Base-by-base conservation (phyloP, 23 tunicate species). In the Clavelina lepadiformis region DNA sequence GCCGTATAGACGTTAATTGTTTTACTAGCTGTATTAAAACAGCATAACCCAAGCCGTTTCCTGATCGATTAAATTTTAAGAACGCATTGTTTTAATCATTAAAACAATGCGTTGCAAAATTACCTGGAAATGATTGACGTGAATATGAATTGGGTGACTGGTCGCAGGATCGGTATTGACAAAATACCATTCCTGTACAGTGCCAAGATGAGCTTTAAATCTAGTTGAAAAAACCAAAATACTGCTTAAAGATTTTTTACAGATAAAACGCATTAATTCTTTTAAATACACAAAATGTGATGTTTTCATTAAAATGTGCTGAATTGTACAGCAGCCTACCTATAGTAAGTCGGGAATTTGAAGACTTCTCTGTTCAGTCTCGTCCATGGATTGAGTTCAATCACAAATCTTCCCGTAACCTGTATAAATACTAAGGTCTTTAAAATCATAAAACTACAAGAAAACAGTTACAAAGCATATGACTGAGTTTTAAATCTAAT, bases 81-180 rank as follows among this genome's bases (percentile, higher is more conserved):
- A n/a, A n/a, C n/a, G n/a, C n/a, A n/a, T n/a, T n/a, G n/a, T n/a
- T n/a, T n/a, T n/a, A n/a, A n/a, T n/a, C n/a, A n/a, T n/a, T n/a
- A 49, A 4, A n/a, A n/a, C n/a, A n/a, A n/a, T n/a, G 22, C 24
- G 55, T 3, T 49, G 22, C 55, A 4, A 3, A 21, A 3, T 56
- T n/a, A 74, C 80, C 62, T 74, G 80, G 51, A 74, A 74, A 63
- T 74, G 80, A 37, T 74, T 74, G 62, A 74, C 38, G 38, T 74
- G 80, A 44, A 74, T 74, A 24, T 74, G 80, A 11, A 74, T 63
- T 5, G 80, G 80, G 52, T 74, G 80, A 7, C 63, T 71, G 34
- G 24, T 25, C 2, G 8, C 35, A 1, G 80, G 59, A 33, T 74
- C 80, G 3, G 46, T 33, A 35, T 74, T 74, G 33, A 36, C 50